Evolutionary conservation across 2,888 invertebrate species (phyloP), one percentile per base, ranked within the genome.

Genomic region (Scrobipalpa costella): DNA sequence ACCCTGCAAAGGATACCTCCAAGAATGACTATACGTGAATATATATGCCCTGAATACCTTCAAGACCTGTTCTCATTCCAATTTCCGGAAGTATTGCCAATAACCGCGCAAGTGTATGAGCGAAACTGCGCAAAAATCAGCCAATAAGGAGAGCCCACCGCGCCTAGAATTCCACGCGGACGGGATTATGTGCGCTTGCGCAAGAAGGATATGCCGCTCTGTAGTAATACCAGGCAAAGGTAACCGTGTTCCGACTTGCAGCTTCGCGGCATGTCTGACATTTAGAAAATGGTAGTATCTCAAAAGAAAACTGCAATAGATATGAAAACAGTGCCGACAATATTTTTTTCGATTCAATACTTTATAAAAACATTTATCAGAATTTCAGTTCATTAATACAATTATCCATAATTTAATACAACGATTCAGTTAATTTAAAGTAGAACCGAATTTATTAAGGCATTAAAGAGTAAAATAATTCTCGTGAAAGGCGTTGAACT

Each of bases 151-250:
- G 73, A 68, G 64, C 64, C 61, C 40, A 64, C 85, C 84, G 78
- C 84, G 75, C 87, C 87, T 84, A 69, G 75, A 77, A 85, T 85
- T 82, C 86, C 82, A 68, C 67, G 65, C 50, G 68, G 73, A 69
- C 77, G 71, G 76, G 73, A 79, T 69, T 58, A 67, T 69, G 72
- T 69, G 72, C 69, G 69, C 71, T 87, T 86, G 82, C 85, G 84
- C 81, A 85, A 87, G 33, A 77, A 79, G 81, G 77, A 79, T 79
- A 77, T 73, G 71, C 66, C 64, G 62, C 73, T 70, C 50, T 61
- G 9, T 21, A 67, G 66, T 60, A 52, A 52, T 63, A 66, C 66
- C 64, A 65, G 44, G 64, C 27, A 55, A 34, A 55, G 55, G 55
- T 34, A 55, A 27, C n/a, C 15, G 34, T n/a, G 55, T 55, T 55